Evolutionary conservation across 2,797 vertebrate species (phyloP).

Genomic region (Anomalospiza imberbis): DNA sequence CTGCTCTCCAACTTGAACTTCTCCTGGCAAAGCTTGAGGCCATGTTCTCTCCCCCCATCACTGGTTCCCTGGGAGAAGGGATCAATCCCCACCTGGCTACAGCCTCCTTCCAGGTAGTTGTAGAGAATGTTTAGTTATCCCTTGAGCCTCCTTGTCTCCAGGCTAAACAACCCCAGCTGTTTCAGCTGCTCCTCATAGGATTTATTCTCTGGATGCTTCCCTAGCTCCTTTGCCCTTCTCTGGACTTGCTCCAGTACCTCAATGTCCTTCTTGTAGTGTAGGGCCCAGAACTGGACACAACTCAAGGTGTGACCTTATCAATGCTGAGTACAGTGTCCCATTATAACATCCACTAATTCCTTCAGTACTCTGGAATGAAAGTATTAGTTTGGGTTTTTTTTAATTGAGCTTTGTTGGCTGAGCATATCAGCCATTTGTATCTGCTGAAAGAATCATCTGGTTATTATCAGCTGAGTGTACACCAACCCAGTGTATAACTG

Average conservation of each 20-base stretch:
- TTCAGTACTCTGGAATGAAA: neutral
- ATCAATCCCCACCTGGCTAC: accelerated
- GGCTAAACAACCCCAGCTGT: neutral
- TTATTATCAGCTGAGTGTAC: neutral
- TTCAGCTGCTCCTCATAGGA: neutral
- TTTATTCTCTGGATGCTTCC: neutral
- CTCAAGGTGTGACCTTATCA: neutral
- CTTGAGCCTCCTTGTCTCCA: neutral
- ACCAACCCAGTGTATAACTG: too few relatives aligned
- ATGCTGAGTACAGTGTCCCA: too few relatives aligned
- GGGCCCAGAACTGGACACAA: neutral
- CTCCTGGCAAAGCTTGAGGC: neutral
- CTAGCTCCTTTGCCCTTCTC: too few relatives aligned
- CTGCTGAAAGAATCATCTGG: neutral
- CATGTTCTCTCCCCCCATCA: neutral
- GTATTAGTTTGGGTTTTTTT: neutral
- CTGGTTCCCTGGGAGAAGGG: neutral
- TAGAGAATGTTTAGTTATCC: neutral
- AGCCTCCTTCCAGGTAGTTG: neutral
- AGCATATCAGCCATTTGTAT: neutral
- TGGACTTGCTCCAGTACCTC: neutral
- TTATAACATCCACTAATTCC: neutral
- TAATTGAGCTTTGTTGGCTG: neutral
- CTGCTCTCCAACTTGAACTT: neutral
- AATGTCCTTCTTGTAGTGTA: neutral